These are phyloP conservation scores for Thereva unica DNA, from an alignment of 2,888 invertebrate species.

Conservation along the genomic window DNA sequence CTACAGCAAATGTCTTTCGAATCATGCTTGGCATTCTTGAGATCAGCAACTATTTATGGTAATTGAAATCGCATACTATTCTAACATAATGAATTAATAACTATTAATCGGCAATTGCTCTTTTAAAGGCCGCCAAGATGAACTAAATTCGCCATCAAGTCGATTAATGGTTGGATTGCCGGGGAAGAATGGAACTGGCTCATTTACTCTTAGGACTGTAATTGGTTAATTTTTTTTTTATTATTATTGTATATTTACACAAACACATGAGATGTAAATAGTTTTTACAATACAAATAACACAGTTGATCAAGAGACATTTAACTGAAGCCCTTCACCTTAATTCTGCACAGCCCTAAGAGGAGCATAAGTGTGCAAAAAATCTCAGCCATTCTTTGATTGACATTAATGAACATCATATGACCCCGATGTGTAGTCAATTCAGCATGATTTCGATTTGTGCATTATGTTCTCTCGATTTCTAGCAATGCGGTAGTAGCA, in stretches of 20 bases:
- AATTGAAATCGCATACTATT: constrained; percentile 7
- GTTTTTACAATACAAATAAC: too few relatives aligned
- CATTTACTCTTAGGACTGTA: constrained; percentile 58
- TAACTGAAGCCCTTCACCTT: too few relatives aligned
- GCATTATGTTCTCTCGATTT: too few relatives aligned
- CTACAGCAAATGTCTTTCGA: constrained; percentile 99
- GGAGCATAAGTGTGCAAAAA: too few relatives aligned
- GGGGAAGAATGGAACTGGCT: constrained; percentile 81
- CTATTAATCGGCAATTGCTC: constrained; percentile 3
- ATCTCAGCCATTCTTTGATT: too few relatives aligned
- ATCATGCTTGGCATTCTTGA: constrained; percentile 84
- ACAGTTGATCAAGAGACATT: too few relatives aligned
- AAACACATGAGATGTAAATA: too few relatives aligned
- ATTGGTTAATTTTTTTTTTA: constrained; percentile 19
- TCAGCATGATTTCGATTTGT: too few relatives aligned
- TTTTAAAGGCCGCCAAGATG: constrained; percentile 71
- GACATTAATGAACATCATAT: too few relatives aligned
- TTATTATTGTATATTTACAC: not conserved
- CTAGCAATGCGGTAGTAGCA: too few relatives aligned
- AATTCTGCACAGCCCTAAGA: too few relatives aligned
- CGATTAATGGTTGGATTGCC: constrained; percentile 85
- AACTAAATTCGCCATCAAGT: constrained; percentile 81
- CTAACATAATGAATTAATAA: not conserved
- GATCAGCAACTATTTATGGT: constrained; percentile 65
- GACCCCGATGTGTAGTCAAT: too few relatives aligned